A percentile compares a stretch with the other conserved stretches of the same genome.
These are phyloP conservation scores for Synergus japonicus DNA, from an alignment of 2,888 invertebrate genomes.

Conservation along the genomic window DNA sequence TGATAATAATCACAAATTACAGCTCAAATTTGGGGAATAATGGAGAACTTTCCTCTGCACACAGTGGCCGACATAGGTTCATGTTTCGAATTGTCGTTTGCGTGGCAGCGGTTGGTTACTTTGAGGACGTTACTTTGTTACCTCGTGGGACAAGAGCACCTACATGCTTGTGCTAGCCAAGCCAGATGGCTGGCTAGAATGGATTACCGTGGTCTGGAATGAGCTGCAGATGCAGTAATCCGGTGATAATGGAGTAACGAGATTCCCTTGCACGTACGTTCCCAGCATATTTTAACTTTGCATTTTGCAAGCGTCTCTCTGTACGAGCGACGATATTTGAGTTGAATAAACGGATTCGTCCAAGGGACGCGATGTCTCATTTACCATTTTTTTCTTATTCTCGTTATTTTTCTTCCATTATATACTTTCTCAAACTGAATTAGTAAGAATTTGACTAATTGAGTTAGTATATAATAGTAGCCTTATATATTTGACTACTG, in stretches of 20 bases:
- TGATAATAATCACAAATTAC: background rate
- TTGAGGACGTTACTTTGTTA: constrained; percentile 63
- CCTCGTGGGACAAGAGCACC: constrained; percentile 42
- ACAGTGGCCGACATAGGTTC: background rate
- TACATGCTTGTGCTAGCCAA: constrained; percentile 16
- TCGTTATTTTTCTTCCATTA: background rate
- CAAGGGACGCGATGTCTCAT: constrained; percentile 29
- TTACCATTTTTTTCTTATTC: constrained; percentile 29
- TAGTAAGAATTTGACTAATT: too few species aligned
- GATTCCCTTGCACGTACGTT: constrained; percentile 73
- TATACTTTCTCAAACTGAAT: too few species aligned
- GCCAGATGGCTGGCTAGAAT: constrained; percentile 51
- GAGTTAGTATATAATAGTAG: too few species aligned
- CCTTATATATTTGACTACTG: too few species aligned
- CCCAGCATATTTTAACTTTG: constrained; percentile 74
- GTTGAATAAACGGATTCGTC: constrained; percentile 21
- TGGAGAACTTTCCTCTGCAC: background rate
- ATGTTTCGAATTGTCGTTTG: constrained; percentile 42
- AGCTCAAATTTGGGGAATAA: background rate
- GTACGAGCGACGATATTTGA: constrained; percentile 35
- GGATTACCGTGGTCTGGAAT: constrained; percentile 63
- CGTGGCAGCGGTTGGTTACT: constrained; percentile 49
- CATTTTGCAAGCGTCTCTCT: constrained; percentile 61
- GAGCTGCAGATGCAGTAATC: constrained; percentile 71
- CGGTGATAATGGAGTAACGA: constrained; percentile 75